A percentile compares a stretch with the other conserved stretches of the same genome.
Evolutionary conservation across 2,113 vertebrate species (phyloP).

Genomic region (Tachuris rubrigastra): DNA sequence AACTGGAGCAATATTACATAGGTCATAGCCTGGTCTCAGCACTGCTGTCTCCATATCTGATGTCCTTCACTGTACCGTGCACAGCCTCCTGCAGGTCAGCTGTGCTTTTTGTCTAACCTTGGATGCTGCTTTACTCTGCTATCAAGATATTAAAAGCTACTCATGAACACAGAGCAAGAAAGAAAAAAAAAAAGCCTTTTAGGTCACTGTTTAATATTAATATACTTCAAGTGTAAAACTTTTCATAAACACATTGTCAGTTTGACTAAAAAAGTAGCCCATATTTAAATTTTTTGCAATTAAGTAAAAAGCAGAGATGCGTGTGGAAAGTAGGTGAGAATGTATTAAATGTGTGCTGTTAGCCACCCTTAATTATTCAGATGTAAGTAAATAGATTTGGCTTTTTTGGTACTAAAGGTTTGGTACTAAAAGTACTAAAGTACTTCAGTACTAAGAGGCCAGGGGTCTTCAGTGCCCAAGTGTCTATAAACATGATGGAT

Average conservation of each 20-base stretch:
- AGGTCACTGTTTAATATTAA: background rate
- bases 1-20: background rate
- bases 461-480: background rate
- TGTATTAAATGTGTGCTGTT: background rate
- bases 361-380: background rate
- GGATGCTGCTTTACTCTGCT: background rate
- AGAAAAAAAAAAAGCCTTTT: background rate
- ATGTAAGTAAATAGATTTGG: background rate
- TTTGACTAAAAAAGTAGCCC: background rate
- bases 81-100: background rate
- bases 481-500: background rate
- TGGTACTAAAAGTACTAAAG: background rate
- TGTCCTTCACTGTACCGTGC: background rate
- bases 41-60: background rate
- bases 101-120: background rate
- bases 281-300: background rate
- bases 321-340: background rate
- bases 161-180: background rate
- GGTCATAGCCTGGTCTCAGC: background rate
- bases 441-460: background rate
- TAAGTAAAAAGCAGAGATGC: background rate
- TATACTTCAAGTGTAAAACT: background rate
- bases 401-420: background rate
- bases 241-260: background rate
- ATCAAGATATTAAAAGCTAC: background rate